These are phyloP conservation scores for Arge pagana DNA, from an alignment of 2,888 invertebrate genomes.

Conservation along the genomic window DNA sequence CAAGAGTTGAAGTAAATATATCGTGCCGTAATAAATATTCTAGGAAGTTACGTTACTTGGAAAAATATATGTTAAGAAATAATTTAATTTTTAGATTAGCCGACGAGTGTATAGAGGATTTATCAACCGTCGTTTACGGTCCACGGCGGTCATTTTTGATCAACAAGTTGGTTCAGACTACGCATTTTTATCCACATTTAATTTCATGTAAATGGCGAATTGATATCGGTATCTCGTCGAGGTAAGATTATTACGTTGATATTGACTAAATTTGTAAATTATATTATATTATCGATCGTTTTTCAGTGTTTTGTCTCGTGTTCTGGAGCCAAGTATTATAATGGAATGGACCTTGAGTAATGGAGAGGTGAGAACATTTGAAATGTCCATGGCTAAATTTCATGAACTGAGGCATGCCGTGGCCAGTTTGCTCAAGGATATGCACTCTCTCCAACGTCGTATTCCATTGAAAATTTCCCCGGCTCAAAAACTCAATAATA, in stretches of 20 bases:
- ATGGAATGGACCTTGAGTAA: constrained; percentile 60
- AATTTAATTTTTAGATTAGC: constrained; percentile 50
- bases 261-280: constrained; percentile 6
- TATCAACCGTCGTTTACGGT: constrained; percentile 60
- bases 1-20: constrained; percentile 56
- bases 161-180: constrained; percentile 54
- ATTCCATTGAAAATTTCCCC: constrained; percentile 53
- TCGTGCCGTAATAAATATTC: not conserved
- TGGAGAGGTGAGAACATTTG: constrained; percentile 59
- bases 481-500: not conserved
- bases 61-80: not conserved
- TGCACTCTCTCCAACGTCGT: constrained; percentile 59
- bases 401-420: constrained; percentile 61
- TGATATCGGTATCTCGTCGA: constrained; percentile 61
- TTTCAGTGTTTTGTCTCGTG: constrained; percentile 54
- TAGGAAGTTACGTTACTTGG: constrained; percentile 1
- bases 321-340: constrained; percentile 60
- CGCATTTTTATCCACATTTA: constrained; percentile 55
- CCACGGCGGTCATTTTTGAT: constrained; percentile 55
- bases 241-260: constrained; percentile 45
- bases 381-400: constrained; percentile 61
- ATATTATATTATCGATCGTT: constrained; percentile 12
- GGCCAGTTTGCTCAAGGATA: constrained; percentile 60
- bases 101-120: constrained; percentile 60
- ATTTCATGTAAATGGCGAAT: constrained; percentile 60